phyloP scores from a whole-genome alignment of 1,140 invertebrate species.

The Armadillidium nasatum region DNA sequence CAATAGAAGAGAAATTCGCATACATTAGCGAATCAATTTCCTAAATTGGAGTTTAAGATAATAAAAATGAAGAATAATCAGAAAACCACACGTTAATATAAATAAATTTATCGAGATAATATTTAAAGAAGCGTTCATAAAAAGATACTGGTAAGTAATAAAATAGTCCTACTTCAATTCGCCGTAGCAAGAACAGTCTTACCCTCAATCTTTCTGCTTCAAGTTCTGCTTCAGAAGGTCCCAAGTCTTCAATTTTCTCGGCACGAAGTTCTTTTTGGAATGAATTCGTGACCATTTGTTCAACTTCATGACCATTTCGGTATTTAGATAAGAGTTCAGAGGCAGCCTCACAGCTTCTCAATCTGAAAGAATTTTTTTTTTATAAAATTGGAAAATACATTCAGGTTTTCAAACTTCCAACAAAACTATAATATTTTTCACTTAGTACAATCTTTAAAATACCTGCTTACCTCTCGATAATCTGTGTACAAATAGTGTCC shows the following conservation, averaged over 20 bases:
- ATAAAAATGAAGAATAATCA: too few species aligned
- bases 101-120: too few species aligned
- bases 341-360: conserved; percentile 77
- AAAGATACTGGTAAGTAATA: too few species aligned
- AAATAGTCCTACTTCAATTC: too few species aligned
- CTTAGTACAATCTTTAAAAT: not conserved
- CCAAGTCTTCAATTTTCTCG: conserved; percentile 52
- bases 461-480: conserved; percentile 71
- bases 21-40: too few species aligned
- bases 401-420: too few species aligned
- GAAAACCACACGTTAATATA: too few species aligned
- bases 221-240: conserved; percentile 60
- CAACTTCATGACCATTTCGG: conserved; percentile 74
- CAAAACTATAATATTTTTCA: too few species aligned
- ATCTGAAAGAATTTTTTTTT: conserved; percentile 52
- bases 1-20: too few species aligned
- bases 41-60: too few species aligned
- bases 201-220: conserved; percentile 56
- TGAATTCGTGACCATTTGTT: conserved; percentile 81
- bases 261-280: conserved; percentile 66
- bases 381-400: too few species aligned
- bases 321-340: conserved; percentile 80
- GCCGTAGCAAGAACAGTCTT: conserved; percentile 29
- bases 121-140: too few species aligned
- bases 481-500: conserved; percentile 83